Percentiles rank a stretch among this genome's conserved stretches.
phyloP scores from a whole-genome alignment of 1,140 invertebrate species.

The Halictus rubicundus region DNA sequence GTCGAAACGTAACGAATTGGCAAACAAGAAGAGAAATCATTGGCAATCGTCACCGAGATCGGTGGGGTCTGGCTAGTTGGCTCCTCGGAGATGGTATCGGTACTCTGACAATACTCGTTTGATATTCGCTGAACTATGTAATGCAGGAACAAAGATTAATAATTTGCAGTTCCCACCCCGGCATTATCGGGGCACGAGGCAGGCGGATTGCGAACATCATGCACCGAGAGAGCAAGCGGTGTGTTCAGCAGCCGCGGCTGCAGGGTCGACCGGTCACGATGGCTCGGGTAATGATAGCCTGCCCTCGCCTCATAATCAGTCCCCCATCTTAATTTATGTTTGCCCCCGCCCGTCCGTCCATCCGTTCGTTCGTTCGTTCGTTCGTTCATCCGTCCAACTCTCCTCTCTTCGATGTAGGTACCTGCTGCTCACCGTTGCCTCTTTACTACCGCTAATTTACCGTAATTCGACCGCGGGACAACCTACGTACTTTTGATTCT shows the following conservation, averaged over 20 bases:
- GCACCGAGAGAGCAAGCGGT: slow-evolving; percentile 53
- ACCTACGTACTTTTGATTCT: slow-evolving; percentile 66
- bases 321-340: slow-evolving; percentile 80
- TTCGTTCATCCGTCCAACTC: slow-evolving; percentile 36
- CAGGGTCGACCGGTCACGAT: slow-evolving; percentile 79
- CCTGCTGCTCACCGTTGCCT: slow-evolving; percentile 69
- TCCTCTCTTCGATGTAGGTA: slow-evolving; percentile 74
- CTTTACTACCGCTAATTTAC: slow-evolving; percentile 77
- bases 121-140: slow-evolving; percentile 74
- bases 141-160: slow-evolving; percentile 75
- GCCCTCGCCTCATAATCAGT: slow-evolving; percentile 79
- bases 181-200: slow-evolving; percentile 76
- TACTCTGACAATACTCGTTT: slow-evolving; percentile 73
- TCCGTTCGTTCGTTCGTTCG: slow-evolving; percentile 50
- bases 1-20: too few species aligned
- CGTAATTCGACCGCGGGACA: slow-evolving; percentile 74
- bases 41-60: slow-evolving; percentile 8
- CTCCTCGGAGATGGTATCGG: slow-evolving; percentile 41
- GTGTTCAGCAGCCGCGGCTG: slow-evolving; percentile 73
- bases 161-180: slow-evolving; percentile 78
- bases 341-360: slow-evolving; percentile 73
- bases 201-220: slow-evolving; percentile 68
- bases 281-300: slow-evolving; percentile 78
- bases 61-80: neutral
- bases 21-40: slow-evolving; percentile 2